phyloP scores from a whole-genome alignment of 2,888 invertebrate species.

The Saturnia pavonia region DNA sequence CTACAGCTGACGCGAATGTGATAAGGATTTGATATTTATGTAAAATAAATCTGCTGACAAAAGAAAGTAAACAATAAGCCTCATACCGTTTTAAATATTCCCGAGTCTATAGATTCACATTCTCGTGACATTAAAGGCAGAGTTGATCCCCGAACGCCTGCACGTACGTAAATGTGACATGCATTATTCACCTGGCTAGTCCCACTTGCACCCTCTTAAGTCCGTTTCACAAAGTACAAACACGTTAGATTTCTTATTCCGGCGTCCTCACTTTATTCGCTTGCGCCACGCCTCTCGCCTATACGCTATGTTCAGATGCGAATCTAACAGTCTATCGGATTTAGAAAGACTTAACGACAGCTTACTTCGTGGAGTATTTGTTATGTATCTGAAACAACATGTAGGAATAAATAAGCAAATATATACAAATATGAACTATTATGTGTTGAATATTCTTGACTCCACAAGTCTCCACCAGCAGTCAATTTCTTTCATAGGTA shows the following conservation, averaged over 20 bases:
- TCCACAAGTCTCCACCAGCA: no score
- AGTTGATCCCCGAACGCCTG: conserved; percentile 29
- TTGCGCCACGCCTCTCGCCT: conserved; percentile 14
- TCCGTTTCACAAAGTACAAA: conserved; percentile 35
- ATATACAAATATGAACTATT: neutral
- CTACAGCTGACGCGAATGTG: neutral
- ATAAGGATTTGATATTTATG: neutral
- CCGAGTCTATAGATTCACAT: neutral
- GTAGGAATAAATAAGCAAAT: neutral
- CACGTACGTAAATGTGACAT: conserved; percentile 31
- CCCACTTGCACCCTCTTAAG: conserved; percentile 30
- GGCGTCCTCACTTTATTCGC: conserved; percentile 26
- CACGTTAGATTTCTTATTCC: conserved; percentile 31
- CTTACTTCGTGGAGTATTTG: neutral
- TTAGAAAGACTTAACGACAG: conserved; percentile 20
- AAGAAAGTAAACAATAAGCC: neutral
- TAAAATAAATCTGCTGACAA: neutral
- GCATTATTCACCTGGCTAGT: conserved; percentile 41
- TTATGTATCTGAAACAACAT: neutral
- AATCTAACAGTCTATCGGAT: conserved; percentile 24
- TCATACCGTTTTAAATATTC: conserved; percentile 1
- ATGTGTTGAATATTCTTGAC: neutral
- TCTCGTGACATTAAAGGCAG: conserved; percentile 26
- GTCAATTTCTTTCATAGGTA: no score
- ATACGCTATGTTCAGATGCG: conserved; percentile 19